Conservation (phyloP, 2,113 vertebrate species). For the Mus spicilegus region DNA sequence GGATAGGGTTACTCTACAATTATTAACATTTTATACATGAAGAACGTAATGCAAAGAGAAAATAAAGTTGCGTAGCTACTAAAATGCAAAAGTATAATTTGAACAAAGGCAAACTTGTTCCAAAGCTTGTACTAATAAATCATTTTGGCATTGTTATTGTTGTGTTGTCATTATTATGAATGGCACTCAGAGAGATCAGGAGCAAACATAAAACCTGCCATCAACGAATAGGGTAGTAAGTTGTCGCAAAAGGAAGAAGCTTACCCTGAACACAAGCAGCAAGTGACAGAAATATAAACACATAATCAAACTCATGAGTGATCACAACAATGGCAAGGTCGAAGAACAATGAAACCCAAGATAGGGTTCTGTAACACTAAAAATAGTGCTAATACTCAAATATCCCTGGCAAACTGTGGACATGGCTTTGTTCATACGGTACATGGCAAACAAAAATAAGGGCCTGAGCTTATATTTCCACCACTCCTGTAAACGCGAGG, state of each 20-base stretch:
- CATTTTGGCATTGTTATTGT: not conserved
- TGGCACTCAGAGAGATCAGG: not conserved
- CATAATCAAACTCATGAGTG: not conserved
- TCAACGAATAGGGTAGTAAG: not conserved
- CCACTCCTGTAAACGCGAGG: not conserved
- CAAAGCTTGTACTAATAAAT: not conserved
- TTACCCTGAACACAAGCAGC: not conserved
- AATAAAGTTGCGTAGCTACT: not conserved
- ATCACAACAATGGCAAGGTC: not conserved
- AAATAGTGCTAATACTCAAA: not conserved
- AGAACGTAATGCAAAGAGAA: not conserved
- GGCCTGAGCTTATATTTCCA: not conserved
- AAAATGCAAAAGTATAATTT: conserved; percentile 22
- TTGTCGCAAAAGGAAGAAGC: not conserved
- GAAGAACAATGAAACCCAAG: not conserved
- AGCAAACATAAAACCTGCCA: conserved; percentile 3
- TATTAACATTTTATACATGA: not conserved
- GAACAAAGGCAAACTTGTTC: not conserved
- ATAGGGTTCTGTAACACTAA: not conserved
- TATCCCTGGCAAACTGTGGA: not conserved
- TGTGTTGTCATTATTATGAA: not conserved
- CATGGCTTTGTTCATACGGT: not conserved
- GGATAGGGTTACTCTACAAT: not conserved
- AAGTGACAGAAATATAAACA: not conserved
- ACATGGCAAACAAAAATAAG: not conserved